These are phyloP conservation scores for Sardina pilchardus DNA, from an alignment of 2,113 vertebrate species.

Conservation along the genomic window DNA sequence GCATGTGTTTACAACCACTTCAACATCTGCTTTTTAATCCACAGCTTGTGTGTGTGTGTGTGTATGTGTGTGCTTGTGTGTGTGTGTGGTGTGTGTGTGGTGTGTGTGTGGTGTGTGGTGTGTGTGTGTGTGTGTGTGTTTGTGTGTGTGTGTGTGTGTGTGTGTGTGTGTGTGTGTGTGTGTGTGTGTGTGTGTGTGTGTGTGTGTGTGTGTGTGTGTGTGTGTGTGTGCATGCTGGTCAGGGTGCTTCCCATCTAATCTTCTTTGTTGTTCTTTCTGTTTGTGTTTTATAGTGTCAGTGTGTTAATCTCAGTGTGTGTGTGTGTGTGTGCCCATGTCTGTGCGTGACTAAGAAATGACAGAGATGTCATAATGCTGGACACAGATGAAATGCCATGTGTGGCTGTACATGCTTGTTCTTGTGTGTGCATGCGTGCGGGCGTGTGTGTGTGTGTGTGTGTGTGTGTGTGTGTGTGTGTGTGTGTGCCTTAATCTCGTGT, in stretches of 20 bases:
- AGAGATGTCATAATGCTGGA: neutral
- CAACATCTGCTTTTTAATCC: conserved; percentile 14
- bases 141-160: neutral
- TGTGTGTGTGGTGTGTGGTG: neutral
- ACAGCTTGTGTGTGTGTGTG: neutral
- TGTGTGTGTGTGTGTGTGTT: neutral
- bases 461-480: conserved; percentile 13
- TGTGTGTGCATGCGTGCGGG: neutral
- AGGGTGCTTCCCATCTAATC: neutral
- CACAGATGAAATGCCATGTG: neutral
- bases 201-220: neutral
- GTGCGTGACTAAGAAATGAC: neutral
- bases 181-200: neutral
- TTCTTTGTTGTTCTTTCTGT: neutral
- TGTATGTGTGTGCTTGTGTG: neutral
- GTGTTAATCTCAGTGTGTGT: neutral
- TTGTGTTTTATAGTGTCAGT: neutral
- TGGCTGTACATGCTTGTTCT: neutral
- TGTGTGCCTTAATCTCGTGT: conserved; percentile 15
- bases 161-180: neutral
- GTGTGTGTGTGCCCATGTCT: conserved; percentile 2
- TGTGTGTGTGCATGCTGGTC: neutral
- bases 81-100: neutral
- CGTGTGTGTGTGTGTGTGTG: neutral
- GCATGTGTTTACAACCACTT: neutral